Evolutionary conservation across 2,888 invertebrate species (phyloP).

Genomic region (Ferrisia virgata): DNA sequence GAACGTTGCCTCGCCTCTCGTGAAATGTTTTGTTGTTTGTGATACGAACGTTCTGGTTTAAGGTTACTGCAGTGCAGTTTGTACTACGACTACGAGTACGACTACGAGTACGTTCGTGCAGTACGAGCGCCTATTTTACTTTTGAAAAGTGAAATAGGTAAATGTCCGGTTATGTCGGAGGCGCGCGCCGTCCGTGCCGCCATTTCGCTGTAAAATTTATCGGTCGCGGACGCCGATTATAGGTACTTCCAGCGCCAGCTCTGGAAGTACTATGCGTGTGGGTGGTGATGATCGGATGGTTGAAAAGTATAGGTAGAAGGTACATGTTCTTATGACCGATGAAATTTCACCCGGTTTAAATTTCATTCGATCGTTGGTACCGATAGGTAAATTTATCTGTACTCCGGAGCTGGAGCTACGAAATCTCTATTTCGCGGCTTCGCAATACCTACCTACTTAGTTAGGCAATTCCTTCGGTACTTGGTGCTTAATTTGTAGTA

Average conservation of each 20-base stretch:
- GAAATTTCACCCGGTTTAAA: constrained; percentile 2
- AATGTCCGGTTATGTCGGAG: not conserved
- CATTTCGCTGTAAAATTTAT: not conserved
- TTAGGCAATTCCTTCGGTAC: no score
- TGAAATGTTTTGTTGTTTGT: constrained; percentile 23
- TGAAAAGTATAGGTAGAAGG: not conserved
- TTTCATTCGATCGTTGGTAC: not conserved
- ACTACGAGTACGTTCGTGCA: no score
- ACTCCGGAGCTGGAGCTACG: no score
- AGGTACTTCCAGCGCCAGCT: no score
- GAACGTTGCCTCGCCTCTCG: not conserved
- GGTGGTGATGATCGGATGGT: not conserved
- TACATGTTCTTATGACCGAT: not conserved
- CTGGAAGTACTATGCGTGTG: not conserved
- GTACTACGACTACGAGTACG: no score
- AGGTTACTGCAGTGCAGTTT: no score
- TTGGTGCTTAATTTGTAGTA: no score
- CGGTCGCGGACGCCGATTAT: not conserved
- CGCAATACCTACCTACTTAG: no score
- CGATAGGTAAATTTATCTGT: not conserved
- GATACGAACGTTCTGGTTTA: not conserved
- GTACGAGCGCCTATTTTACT: not conserved
- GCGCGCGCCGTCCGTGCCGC: not conserved
- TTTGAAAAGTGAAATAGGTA: not conserved
- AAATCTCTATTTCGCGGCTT: no score